Evolutionary conservation across 1,140 invertebrate species (phyloP).

Genomic region (Magallana ariakensis): DNA sequence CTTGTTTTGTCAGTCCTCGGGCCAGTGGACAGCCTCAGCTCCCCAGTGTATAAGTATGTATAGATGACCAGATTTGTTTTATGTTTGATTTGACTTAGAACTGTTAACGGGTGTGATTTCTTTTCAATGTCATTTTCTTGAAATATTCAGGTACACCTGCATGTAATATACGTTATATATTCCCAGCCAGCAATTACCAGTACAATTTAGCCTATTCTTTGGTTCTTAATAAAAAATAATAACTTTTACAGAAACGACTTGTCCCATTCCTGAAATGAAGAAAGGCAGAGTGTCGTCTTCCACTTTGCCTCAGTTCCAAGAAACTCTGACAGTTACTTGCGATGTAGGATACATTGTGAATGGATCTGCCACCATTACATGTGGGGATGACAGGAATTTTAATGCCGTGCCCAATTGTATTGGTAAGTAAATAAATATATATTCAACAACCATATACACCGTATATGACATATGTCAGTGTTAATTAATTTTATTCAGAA

Average conservation of each 20-base stretch:
- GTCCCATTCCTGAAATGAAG: slow-evolving; percentile 52
- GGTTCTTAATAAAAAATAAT: neutral
- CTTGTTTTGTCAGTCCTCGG: slow-evolving; percentile 63
- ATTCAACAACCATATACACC: too few species aligned
- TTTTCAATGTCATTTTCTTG: too few species aligned
- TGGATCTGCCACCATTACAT: slow-evolving; percentile 47
- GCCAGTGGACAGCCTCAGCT: slow-evolving; percentile 53
- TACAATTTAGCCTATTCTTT: neutral
- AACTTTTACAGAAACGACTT: slow-evolving; percentile 54
- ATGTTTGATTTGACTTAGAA: neutral
- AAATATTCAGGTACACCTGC: too few species aligned
- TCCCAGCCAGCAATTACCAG: neutral
- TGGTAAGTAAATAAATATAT: slow-evolving; percentile 44
- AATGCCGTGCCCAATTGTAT: slow-evolving; percentile 50
- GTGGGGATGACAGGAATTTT: slow-evolving; percentile 54
- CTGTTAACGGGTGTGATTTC: neutral
- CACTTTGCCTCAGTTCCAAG: slow-evolving; percentile 30
- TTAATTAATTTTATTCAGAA: too few species aligned
- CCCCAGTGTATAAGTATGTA: slow-evolving; percentile 63
- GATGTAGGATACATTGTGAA: slow-evolving; percentile 49
- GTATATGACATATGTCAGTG: too few species aligned
- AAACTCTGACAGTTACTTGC: slow-evolving; percentile 45
- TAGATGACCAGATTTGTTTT: neutral
- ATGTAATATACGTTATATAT: too few species aligned
- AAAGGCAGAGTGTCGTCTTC: slow-evolving; percentile 44